These are phyloP conservation scores for Malthinus seriepunctatus DNA, from an alignment of 2,888 invertebrate species.

Conservation along the genomic window DNA sequence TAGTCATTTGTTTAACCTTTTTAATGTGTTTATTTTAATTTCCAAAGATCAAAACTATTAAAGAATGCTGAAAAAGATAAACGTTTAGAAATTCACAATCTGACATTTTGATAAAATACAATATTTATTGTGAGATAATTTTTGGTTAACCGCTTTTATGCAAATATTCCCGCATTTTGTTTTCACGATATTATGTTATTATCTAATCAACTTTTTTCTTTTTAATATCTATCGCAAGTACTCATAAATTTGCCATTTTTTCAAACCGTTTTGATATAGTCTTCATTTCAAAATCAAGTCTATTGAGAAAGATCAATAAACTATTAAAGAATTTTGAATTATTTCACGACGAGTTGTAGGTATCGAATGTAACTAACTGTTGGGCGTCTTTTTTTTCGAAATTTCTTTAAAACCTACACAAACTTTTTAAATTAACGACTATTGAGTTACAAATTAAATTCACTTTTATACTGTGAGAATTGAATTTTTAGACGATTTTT, in stretches of 20 bases:
- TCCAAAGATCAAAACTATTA: too few relatives aligned
- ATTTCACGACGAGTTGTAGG: background rate
- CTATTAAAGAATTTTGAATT: constrained; percentile 6
- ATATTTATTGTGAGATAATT: constrained; percentile 3
- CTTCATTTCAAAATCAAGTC: too few relatives aligned
- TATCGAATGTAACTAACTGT: too few relatives aligned
- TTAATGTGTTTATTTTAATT: too few relatives aligned
- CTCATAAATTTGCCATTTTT: too few relatives aligned
- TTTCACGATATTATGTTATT: too few relatives aligned
- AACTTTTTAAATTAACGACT: constrained; percentile 26
- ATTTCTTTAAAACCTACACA: constrained; percentile 7
- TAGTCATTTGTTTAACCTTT: too few relatives aligned
- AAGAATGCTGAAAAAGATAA: too few relatives aligned
- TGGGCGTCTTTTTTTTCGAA: background rate
- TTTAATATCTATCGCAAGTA: too few relatives aligned
- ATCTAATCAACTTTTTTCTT: too few relatives aligned
- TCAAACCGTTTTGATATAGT: too few relatives aligned
- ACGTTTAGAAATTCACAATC: background rate
- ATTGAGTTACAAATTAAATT: constrained; percentile 24
- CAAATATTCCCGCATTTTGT: background rate
- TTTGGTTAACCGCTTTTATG: constrained; percentile 2
- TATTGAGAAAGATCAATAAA: constrained; percentile 1
- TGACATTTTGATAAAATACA: background rate
- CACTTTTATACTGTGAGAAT: constrained; percentile 21
- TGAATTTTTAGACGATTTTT: constrained; percentile 15